phyloP scores from a whole-genome alignment of 1,140 invertebrate genomes.

The Cecropterus lyciades region DNA sequence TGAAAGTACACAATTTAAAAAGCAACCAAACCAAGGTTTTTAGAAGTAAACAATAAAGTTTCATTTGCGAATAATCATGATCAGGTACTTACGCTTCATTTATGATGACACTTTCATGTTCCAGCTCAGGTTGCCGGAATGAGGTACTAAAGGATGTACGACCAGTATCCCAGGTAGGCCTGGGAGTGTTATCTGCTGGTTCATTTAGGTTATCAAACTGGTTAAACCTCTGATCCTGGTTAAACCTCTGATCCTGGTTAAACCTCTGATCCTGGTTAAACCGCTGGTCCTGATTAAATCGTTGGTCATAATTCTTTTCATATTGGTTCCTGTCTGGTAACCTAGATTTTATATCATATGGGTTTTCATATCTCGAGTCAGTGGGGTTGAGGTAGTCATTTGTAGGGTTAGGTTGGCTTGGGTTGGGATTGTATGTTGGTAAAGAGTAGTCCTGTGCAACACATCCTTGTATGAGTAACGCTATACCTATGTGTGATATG shows the following conservation, averaged over 20 bases:
- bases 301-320: conserved; percentile 52
- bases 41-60: too few species aligned
- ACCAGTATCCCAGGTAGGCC: conserved; percentile 62
- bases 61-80: neutral
- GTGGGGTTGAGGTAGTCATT: conserved; percentile 64
- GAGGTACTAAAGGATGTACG: conserved; percentile 56
- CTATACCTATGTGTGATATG: conserved; percentile 46
- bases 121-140: conserved; percentile 62
- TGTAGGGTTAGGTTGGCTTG: conserved; percentile 55
- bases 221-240: conserved; percentile 59
- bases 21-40: too few species aligned
- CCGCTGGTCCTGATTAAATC: too few species aligned
- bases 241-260: too few species aligned
- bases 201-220: conserved; percentile 66
- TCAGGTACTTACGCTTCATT: conserved; percentile 85
- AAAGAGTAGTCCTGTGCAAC: conserved; percentile 63
- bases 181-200: conserved; percentile 55
- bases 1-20: too few species aligned
- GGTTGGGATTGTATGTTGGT: conserved; percentile 64
- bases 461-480: conserved; percentile 47
- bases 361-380: conserved; percentile 67
- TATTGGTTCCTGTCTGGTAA: conserved; percentile 58
- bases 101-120: conserved; percentile 84
- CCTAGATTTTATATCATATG: conserved; percentile 63
- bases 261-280: too few species aligned